Evolutionary conservation across 1,140 invertebrate genomes (phyloP).

Genomic region (Bicyclus anynana): DNA sequence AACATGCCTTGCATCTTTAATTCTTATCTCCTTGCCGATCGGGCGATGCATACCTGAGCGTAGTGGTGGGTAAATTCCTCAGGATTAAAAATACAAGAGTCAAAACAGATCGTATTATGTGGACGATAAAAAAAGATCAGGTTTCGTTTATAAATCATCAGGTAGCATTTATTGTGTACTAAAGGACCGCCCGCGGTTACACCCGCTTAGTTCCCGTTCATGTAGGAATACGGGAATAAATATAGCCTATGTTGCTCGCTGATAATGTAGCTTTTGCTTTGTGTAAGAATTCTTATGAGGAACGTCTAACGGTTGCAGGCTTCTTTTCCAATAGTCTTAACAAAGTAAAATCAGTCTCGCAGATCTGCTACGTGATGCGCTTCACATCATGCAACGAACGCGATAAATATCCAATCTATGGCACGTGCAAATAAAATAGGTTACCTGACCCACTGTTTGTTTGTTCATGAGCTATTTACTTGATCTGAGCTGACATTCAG

Average conservation of each 20-base stretch:
- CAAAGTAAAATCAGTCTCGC: neutral
- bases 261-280: too few relatives aligned
- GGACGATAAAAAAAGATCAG: constrained; percentile 6
- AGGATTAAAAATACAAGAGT: constrained; percentile 8
- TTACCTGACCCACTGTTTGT: constrained; percentile 21
- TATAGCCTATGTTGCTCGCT: too few relatives aligned
- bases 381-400: neutral
- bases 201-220: too few relatives aligned
- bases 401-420: neutral
- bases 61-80: constrained; percentile 15
- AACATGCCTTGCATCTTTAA: too few relatives aligned
- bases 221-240: too few relatives aligned
- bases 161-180: too few relatives aligned
- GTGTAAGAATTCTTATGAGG: too few relatives aligned
- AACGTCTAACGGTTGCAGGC: too few relatives aligned
- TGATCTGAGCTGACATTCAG: neutral
- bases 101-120: too few relatives aligned
- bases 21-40: constrained; percentile 7
- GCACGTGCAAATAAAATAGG: constrained; percentile 16
- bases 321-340: too few relatives aligned
- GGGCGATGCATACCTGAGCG: constrained; percentile 13
- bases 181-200: too few relatives aligned
- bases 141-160: constrained; percentile 3
- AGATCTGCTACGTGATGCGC: neutral
- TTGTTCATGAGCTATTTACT: neutral